Percentiles rank a stretch among this genome's conserved stretches.
These are phyloP conservation scores for Diorhabda elongata DNA, from an alignment of 1,140 invertebrate species.

Conservation along the genomic window DNA sequence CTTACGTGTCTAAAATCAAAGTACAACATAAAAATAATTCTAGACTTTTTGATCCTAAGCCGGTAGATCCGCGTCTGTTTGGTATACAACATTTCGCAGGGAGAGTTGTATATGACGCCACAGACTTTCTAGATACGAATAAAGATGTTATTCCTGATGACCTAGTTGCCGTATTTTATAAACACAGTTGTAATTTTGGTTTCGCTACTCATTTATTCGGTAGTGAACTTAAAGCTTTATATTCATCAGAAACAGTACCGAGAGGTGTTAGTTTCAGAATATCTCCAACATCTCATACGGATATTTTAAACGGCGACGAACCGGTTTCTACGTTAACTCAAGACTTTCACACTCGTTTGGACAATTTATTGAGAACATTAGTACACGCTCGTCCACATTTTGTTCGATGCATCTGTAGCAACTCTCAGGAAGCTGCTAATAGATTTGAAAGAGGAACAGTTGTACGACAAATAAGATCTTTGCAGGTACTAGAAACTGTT, in stretches of 20 bases:
- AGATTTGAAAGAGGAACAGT: conserved; percentile 77
- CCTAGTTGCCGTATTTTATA: conserved; percentile 87
- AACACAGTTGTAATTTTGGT: conserved; percentile 88
- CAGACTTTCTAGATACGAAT: conserved; percentile 87
- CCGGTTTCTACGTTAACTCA: conserved; percentile 87
- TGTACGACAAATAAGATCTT: conserved; percentile 79
- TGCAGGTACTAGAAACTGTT: conserved; percentile 92
- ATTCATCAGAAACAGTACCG: conserved; percentile 75
- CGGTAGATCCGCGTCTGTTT: conserved; percentile 75
- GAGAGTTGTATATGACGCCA: conserved; percentile 83
- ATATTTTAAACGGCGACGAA: conserved; percentile 81
- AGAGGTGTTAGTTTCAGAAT: conserved; percentile 82
- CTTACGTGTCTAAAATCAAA: conserved; percentile 82
- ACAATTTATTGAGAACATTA: conserved; percentile 84
- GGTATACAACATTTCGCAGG: conserved; percentile 90
- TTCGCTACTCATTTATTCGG: conserved; percentile 93
- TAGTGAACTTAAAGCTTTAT: conserved; percentile 83
- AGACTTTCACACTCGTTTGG: conserved; percentile 90
- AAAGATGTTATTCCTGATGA: conserved; percentile 89
- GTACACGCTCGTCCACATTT: conserved; percentile 93
- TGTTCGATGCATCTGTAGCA: conserved; percentile 85
- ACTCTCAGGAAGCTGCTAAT: conserved; percentile 70
- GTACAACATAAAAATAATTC: conserved; percentile 77
- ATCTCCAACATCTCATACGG: conserved; percentile 84
- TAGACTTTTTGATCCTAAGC: conserved; percentile 69